These are phyloP conservation scores for Epirrita christyi DNA, from an alignment of 2,888 invertebrate genomes.

Conservation along the genomic window DNA sequence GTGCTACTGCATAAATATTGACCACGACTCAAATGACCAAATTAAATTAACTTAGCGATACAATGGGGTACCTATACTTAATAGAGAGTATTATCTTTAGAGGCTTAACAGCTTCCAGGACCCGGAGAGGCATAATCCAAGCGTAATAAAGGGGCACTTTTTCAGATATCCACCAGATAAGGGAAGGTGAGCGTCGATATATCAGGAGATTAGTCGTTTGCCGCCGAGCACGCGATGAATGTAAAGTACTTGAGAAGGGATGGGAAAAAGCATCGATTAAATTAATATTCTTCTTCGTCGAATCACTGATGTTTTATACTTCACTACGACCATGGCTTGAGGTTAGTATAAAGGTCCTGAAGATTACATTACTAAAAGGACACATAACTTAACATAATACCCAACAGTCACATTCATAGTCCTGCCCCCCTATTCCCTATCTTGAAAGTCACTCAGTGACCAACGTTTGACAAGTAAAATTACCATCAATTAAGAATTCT, in stretches of 20 bases:
- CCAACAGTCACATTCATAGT: too few species aligned
- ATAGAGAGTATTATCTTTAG: constrained; percentile 31
- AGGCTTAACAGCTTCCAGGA: constrained; percentile 45
- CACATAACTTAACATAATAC: too few species aligned
- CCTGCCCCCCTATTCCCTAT: too few species aligned
- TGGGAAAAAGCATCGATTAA: constrained; percentile 33
- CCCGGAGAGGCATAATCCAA: constrained; percentile 58
- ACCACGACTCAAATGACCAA: background rate
- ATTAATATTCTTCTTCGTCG: background rate
- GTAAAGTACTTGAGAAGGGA: constrained; percentile 65
- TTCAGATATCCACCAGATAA: constrained; percentile 74
- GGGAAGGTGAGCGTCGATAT: constrained; percentile 79
- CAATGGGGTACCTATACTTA: background rate
- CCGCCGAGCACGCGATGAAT: constrained; percentile 71
- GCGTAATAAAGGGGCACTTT: constrained; percentile 75
- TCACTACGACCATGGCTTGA: too few species aligned
- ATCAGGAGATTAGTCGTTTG: constrained; percentile 81
- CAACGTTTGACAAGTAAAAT: too few species aligned
- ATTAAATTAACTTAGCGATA: constrained; percentile 7
- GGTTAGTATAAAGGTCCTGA: too few species aligned
- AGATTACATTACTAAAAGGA: too few species aligned
- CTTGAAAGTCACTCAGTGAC: too few species aligned
- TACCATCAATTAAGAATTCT: too few species aligned
- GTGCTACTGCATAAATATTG: too few species aligned
- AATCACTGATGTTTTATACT: too few species aligned